phyloP scores from a whole-genome alignment of 2,113 vertebrate genomes.

The Tricholaema leucomelas region DNA sequence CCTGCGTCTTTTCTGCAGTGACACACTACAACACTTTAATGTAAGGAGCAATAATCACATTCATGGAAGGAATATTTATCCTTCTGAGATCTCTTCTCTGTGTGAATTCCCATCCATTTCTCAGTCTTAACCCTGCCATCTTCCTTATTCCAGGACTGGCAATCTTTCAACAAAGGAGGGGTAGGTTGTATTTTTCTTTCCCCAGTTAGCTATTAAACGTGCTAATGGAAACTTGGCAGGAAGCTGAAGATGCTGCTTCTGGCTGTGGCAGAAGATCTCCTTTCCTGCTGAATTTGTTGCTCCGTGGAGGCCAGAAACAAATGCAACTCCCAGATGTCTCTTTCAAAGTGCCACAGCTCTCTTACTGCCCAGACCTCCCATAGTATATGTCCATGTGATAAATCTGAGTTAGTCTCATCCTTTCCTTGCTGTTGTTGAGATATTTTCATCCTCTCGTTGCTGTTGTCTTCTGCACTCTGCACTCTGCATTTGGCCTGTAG shows the following conservation, averaged over 20 bases:
- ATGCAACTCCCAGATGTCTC: neutral
- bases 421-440: neutral
- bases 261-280: neutral
- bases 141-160: slow-evolving; percentile 45
- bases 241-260: slow-evolving; percentile 31
- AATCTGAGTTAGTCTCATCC: neutral
- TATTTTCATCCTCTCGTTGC: neutral
- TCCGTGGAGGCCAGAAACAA: neutral
- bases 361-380: neutral
- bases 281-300: neutral
- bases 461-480: neutral
- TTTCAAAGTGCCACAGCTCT: neutral
- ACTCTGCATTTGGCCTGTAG: neutral
- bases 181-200: slow-evolving; percentile 61
- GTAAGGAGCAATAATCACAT: neutral
- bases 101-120: slow-evolving; percentile 29
- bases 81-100: slow-evolving; percentile 18
- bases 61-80: neutral
- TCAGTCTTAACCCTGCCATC: slow-evolving; percentile 29
- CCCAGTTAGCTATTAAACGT: slow-evolving; percentile 45
- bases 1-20: neutral
- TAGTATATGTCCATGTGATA: neutral
- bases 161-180: slow-evolving; percentile 44
- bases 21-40: neutral
- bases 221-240: slow-evolving; percentile 64